Evolutionary conservation across 2,888 invertebrate genomes (phyloP), one percentile per base, ranked within the genome.

Genomic region (Papilio protenor): DNA sequence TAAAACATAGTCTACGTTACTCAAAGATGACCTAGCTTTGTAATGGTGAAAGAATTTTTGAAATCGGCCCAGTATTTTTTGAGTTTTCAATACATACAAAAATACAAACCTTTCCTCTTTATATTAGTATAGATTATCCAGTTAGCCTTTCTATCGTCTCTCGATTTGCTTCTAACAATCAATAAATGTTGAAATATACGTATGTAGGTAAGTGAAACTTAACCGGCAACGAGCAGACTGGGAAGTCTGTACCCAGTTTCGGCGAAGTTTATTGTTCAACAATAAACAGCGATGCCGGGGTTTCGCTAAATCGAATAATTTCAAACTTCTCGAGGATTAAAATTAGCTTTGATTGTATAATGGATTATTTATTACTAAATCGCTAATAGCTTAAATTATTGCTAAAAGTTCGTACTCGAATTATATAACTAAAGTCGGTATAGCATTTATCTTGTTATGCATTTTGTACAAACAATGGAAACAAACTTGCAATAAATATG

Each of bases 231-330:
- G 55, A 78, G 73, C 75, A 80, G 79, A 77, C 66, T 21, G 59
- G 66, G 61, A 79, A 81, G 78, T 76, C 75, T 80, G 76, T 64
- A 64, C 76, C 74, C 76, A 78, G 79, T 81, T 95, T 81, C 40
- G 57, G 75, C 45, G n/a, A 77, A 78, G 79, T 80, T 80, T 77
- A 78, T 78, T 78, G 80, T 81, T 76, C 71, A 69, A 77, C 77
- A 79, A 80, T 79, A 77, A 79, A 79, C 76, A 80, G 45, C 55
- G 61, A n/a, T 61, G 70, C 70, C 57, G 40, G 49, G 66, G 77
- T 57, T 75, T 79, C 75, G 72, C 45, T 33, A 69, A 78, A 77
- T 78, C 77, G 79, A 80, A 79, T 81, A 81, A 81, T 80, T 74
- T 57, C 40, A 73, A 78, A 79, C 78, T 79, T 80, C 45, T 57